Conservation (phyloP, 2,888 invertebrate species). For the Pammene fasciana region DNA sequence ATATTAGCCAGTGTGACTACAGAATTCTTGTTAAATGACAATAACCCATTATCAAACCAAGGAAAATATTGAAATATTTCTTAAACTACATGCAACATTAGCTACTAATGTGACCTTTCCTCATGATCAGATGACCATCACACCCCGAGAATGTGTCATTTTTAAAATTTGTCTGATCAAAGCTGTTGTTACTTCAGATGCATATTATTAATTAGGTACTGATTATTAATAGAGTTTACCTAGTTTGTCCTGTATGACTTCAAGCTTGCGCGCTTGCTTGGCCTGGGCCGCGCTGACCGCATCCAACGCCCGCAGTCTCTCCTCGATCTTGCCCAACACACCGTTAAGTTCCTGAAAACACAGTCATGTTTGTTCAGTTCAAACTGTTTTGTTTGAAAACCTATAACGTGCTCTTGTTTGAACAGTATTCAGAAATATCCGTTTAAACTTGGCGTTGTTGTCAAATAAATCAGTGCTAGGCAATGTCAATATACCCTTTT, state of each 20-base stretch:
- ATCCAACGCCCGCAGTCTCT: constrained; percentile 71
- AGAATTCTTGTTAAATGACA: too few relatives aligned
- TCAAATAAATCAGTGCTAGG: constrained; percentile 9
- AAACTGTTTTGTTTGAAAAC: constrained; percentile 16
- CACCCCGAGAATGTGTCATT: too few relatives aligned
- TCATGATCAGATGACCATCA: too few relatives aligned
- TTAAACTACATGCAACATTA: too few relatives aligned
- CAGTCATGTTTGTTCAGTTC: constrained; percentile 16
- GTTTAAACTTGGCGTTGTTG: constrained; percentile 13
- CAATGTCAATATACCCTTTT: constrained; percentile 5
- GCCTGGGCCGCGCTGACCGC: constrained; percentile 70
- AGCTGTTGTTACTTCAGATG: too few relatives aligned
- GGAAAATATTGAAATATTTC: too few relatives aligned
- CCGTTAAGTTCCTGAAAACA: constrained; percentile 68
- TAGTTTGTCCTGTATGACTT: constrained; percentile 77
- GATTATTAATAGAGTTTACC: constrained; percentile 52
- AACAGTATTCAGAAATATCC: constrained; percentile 20
- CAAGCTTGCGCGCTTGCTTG: constrained; percentile 74
- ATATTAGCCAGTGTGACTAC: too few relatives aligned
- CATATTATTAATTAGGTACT: too few relatives aligned
- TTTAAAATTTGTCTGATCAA: too few relatives aligned
- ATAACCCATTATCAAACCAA: too few relatives aligned
- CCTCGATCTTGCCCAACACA: constrained; percentile 72
- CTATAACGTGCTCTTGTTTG: constrained; percentile 18
- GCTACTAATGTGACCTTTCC: too few relatives aligned